Evolutionary conservation across 2,113 vertebrate genomes (phyloP), one percentile per base, ranked within the genome.

Genomic region (Atractosteus spatula): DNA sequence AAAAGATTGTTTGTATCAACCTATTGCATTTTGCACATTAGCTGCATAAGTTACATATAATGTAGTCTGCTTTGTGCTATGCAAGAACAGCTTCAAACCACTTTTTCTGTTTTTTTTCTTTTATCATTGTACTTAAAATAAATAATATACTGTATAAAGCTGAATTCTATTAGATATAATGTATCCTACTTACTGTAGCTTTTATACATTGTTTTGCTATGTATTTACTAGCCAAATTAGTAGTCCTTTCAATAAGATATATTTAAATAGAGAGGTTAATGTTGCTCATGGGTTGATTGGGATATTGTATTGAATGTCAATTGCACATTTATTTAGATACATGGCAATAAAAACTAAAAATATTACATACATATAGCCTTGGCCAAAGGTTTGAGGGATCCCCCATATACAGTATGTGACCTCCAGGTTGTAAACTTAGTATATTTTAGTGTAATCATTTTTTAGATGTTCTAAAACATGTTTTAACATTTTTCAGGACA

Each of bases 1-100:
- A 86, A 85, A 88, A 84, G 88, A 89, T 89, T 86, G 85, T 92
- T 92, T 91, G 87, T 89, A 90, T 90, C 86, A 93, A 93, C 86
- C 78, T 94, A 94, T 95, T 88, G 95, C 95, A 92, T 93, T 98
- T 97, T 96, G 93, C 94, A 97, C 94, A 97, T 91, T 96, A 95
- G 94, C 92, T 87, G 88, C 94, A 93, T 88, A 85, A 93, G 94
- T 94, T 91, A 93, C 91, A 84, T 91, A 93, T 91, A 91, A 77
- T 29, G 80, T 95, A 95, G 95, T 97, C 87, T 90, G 96, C 95
- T 96, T 98, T 87, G 92, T 96, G 97, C 97, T 97, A 96, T 96
- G 94, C 96, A 97, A 97, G 89, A 91, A 96, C 82, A 92, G 95
- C 94, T 94, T 91, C 91, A 82, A 93, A 91, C 88, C 91, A 93